Base-by-base conservation (phyloP, 2,888 invertebrate genomes). In the Eilema sororculum region DNA sequence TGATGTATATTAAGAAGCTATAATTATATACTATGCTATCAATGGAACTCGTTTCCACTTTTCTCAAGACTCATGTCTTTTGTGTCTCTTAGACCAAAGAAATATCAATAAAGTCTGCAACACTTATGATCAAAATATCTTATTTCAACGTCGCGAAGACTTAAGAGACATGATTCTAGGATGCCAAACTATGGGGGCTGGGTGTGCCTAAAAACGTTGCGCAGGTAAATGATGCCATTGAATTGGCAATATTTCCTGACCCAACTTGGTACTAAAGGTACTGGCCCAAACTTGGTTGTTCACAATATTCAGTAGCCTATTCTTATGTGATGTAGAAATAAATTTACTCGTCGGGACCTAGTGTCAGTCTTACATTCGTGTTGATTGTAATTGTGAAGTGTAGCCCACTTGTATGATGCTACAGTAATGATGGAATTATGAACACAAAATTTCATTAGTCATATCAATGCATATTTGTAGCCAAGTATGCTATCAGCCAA, bases 21-120 rank as follows among this genome's bases (percentile, higher is more conserved):
- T 59, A 41, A 58, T 58, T 58, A 58, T 20, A 62, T 52, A 65
- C n/a, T 61, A 46, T 52, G 52, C 20, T n/a, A 52, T 52, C n/a
- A 52, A 52, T 2, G n/a, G n/a, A 52, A 52, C 9, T 52, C 8
- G 52, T 9, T n/a, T 52, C 52, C n/a, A 52, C 8, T 2, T 20
- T 6, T 6, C 52, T n/a, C n/a, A 52, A 52, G n/a, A 20, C n/a
- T 52, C 52, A 46, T 46, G 46, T 20, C 46, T 46, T 41, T 41
- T 5, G n/a, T 6, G 52, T 52, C 52, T 52, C 52, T 52, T 52
- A 5, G n/a, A 52, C 52, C n/a, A 9, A n/a, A 20, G 52, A 52
- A 20, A 52, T 52, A 41, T 52, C 52, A 52, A 0, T 20, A 9
- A 52, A 46, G 16, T 46, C 20, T 20, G 20, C 20, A 6, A 46